Evolutionary conservation across 2,113 vertebrate species (phyloP), one percentile per base, ranked within the genome.

Genomic region (Asarcornis scutulata): DNA sequence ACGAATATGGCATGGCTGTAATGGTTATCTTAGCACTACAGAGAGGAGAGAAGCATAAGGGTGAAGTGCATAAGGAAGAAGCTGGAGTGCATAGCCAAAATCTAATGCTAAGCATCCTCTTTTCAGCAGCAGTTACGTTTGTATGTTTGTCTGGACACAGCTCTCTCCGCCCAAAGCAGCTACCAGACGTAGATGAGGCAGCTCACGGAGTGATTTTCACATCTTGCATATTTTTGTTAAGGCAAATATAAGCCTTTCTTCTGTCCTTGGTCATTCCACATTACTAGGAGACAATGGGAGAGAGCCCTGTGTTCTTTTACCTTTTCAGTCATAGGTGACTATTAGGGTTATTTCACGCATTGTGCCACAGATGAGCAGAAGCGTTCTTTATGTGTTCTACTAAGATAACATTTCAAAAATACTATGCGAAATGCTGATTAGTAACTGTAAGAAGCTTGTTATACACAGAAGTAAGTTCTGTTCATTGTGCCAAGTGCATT

Each of bases 361-460:
- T 46, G 38, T 74, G 36, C 26, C 29, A 55, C 13, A 64, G 69
- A 60, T 34, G 46, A 59, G 42, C 18, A 56, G n/a, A 93, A 86
- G 20, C 27, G 20, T 81, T 82, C 55, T 71, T n/a, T 58, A 46
- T 5, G 5, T 59, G 11, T 74, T 86, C 56, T 93, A 58, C 69
- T 86, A 66, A 81, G 42, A 32, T 21, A 86, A 60, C 18, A 78
- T 83, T 91, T 89, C 6, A 15, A 86, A 81, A 90, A 68, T 82
- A 18, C 17, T 64, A 2, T 75, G 29, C 31, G 66, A 88, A 90
- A 15, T 1, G 40, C n/a, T 83, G 66, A 56, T 94, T 81, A 78
- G 52, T 62, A 83, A 76, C 50, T 36, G 15, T 78, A 56, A 90
- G 81, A 91, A 95, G 40, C 60, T 79, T 79, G 38, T 79, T 85